Evolutionary conservation across 1,140 invertebrate genomes (phyloP).

Genomic region (Dinothrombium tinctorium): DNA sequence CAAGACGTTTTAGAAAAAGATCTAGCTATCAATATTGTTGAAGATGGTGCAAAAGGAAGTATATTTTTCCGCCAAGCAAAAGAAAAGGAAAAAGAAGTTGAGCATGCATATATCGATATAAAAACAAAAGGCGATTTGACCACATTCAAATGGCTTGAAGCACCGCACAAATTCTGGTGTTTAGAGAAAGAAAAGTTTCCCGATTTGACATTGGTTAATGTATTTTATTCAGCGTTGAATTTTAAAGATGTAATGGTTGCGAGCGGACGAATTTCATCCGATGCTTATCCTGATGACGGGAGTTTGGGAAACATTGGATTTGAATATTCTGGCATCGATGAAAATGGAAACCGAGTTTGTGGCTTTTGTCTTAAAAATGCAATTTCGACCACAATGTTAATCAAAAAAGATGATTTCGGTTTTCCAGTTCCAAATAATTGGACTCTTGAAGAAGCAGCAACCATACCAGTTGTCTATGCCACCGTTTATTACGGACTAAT

Average conservation of each 20-base stretch:
- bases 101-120: conserved; percentile 73
- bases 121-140: conserved; percentile 60
- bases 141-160: conserved; percentile 78
- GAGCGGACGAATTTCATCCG: conserved; percentile 77
- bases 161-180: conserved; percentile 32
- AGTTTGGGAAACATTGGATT: conserved; percentile 36
- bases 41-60: conserved; percentile 28
- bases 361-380: conserved; percentile 73
- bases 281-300: conserved; percentile 50
- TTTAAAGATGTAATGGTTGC: conserved; percentile 55
- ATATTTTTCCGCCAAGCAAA: conserved; percentile 51
- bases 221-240: conserved; percentile 70
- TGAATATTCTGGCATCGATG: conserved; percentile 63
- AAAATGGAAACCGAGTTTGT: conserved; percentile 56
- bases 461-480: conserved; percentile 79
- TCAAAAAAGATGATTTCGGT: conserved; percentile 45
- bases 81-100: neutral
- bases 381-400: conserved; percentile 61
- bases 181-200: conserved; percentile 14
- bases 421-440: conserved; percentile 72
- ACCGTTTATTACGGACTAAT: conserved; percentile 77
- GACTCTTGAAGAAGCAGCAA: conserved; percentile 71
- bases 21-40: conserved; percentile 57
- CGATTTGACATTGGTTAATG: conserved; percentile 40
- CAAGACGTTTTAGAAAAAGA: conserved; percentile 33